Conservation (phyloP, 2,113 vertebrate genomes). For the Coryphaenoides rupestris region DNA sequence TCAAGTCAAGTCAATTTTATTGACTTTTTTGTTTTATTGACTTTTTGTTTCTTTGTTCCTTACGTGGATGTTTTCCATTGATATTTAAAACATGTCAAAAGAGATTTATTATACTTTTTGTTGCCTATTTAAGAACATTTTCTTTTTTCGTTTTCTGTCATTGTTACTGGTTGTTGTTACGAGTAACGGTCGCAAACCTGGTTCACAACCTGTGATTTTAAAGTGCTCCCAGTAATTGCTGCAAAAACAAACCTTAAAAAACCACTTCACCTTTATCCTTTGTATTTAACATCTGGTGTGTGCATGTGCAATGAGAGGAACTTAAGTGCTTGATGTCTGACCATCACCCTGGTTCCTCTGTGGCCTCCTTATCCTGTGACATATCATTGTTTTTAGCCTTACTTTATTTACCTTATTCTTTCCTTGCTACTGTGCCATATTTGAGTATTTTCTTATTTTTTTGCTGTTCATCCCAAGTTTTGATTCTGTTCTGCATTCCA, state of each 20-base stretch:
- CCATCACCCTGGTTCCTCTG: conserved; percentile 37
- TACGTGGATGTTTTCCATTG: conserved; percentile 60
- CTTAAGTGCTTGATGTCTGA: conserved; percentile 39
- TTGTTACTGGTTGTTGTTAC: conserved; percentile 36
- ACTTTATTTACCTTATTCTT: conserved; percentile 38
- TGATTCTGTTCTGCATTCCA: conserved; percentile 28
- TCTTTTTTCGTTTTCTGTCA: conserved; percentile 41
- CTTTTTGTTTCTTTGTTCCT: conserved; percentile 19
- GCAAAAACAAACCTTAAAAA: conserved; percentile 38
- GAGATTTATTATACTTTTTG: conserved; percentile 28
- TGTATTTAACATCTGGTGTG: conserved; percentile 29
- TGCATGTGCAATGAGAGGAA: conserved; percentile 33
- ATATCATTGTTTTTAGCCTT: conserved; percentile 40
- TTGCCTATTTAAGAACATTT: conserved; percentile 31
- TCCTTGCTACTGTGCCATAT: conserved; percentile 53
- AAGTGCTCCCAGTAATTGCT: conserved; percentile 53
- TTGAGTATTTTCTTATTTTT: conserved; percentile 33
- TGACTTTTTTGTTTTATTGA: conserved; percentile 36
- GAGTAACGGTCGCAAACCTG: conserved; percentile 5
- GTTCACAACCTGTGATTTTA: conserved; percentile 44
- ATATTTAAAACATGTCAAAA: conserved; percentile 31
- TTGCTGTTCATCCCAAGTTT: conserved; percentile 8
- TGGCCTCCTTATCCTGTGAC: conserved; percentile 45
- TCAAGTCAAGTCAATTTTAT: conserved; percentile 47
- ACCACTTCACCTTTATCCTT: conserved; percentile 2